phyloP scores from a whole-genome alignment of 2,888 invertebrate genomes.

The Epirrita christyi region DNA sequence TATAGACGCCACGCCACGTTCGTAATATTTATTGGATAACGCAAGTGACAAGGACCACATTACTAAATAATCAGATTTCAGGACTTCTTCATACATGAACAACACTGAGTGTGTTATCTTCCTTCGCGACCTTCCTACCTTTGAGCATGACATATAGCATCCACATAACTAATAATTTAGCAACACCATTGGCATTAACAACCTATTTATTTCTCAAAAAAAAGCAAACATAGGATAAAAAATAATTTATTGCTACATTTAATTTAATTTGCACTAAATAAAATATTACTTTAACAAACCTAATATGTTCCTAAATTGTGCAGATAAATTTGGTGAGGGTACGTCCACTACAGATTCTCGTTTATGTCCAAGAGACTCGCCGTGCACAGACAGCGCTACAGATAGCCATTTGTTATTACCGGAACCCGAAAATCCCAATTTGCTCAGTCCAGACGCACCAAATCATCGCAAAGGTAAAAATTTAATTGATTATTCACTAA shows the following conservation, averaged over 20 bases:
- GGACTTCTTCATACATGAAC: too few species aligned
- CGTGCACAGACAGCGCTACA: conserved; percentile 85
- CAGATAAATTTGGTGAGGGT: conserved; percentile 69
- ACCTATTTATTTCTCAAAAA: background rate
- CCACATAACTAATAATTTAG: conserved; percentile 27
- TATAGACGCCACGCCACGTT: too few species aligned
- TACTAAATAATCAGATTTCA: too few species aligned
- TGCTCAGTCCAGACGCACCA: conserved; percentile 91
- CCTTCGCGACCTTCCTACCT: conserved; percentile 23
- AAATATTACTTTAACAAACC: background rate
- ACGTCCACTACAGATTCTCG: conserved; percentile 83
- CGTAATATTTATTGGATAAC: too few species aligned
- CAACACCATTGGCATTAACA: conserved; percentile 33
- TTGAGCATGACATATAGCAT: conserved; percentile 31
- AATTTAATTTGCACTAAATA: too few species aligned
- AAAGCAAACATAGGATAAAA: background rate
- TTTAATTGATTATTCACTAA: background rate
- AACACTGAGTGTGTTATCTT: background rate
- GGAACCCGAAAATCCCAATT: conserved; percentile 90
- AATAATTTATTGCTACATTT: too few species aligned
- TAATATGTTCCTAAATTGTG: conserved; percentile 49
- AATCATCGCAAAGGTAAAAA: conserved; percentile 63
- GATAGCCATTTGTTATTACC: conserved; percentile 94
- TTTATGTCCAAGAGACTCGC: conserved; percentile 87
- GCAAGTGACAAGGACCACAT: too few species aligned